phyloP scores from a whole-genome alignment of 2,113 vertebrate species.

The Sterna hirundo region DNA sequence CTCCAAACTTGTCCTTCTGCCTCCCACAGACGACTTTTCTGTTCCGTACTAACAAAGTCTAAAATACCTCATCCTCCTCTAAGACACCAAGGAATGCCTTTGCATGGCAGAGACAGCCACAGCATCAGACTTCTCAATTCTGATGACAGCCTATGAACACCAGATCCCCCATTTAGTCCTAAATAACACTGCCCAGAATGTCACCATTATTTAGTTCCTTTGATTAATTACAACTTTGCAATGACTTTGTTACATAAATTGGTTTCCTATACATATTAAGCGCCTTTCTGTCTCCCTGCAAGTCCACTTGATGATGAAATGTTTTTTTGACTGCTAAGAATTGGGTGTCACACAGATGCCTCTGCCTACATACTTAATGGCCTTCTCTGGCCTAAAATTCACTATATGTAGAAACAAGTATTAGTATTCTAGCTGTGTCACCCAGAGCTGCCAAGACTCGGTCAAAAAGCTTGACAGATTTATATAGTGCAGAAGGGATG shows the following conservation, averaged over 20 bases:
- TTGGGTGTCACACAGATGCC: neutral
- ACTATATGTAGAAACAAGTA: neutral
- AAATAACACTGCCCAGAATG: slow-evolving; percentile 31
- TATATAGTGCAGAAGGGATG: neutral
- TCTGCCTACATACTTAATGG: neutral
- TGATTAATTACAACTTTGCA: slow-evolving; percentile 44
- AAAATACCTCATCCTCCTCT: neutral
- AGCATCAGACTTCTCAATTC: neutral
- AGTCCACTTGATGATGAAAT: neutral
- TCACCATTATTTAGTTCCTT: slow-evolving; percentile 36
- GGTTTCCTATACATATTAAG: slow-evolving; percentile 31
- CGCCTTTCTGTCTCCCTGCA: neutral
- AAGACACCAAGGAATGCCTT: neutral
- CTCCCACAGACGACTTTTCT: neutral
- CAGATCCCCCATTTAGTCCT: slow-evolving; percentile 18
- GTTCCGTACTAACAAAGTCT: neutral
- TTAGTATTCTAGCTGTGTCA: slow-evolving; percentile 12
- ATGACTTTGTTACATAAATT: slow-evolving; percentile 6
- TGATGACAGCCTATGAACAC: slow-evolving; percentile 46
- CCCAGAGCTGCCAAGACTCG: neutral
- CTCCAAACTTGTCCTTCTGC: neutral
- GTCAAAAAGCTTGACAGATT: slow-evolving; percentile 49
- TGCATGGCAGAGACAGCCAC: neutral
- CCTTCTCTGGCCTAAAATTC: neutral
- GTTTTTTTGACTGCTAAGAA: neutral